phyloP scores from a whole-genome alignment of 2,113 vertebrate genomes.

The Canis aureus region DNA sequence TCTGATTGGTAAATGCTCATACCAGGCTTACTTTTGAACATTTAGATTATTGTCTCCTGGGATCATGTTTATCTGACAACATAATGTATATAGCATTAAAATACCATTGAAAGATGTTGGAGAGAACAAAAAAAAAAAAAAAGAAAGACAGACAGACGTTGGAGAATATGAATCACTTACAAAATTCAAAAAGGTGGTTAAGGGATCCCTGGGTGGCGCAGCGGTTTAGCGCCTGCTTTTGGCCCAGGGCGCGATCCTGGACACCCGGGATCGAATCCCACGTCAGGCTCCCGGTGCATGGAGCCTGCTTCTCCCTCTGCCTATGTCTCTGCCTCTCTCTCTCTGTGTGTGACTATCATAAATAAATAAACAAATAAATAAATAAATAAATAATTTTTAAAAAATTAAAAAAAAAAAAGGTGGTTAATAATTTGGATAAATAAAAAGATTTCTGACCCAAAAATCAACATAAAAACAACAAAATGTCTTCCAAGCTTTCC shows the following conservation, averaged over 20 bases:
- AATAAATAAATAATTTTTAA: too few relatives aligned
- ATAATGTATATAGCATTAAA: background rate
- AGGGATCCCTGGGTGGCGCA: too few relatives aligned
- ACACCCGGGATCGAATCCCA: too few relatives aligned
- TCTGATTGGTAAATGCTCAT: background rate
- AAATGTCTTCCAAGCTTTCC: background rate
- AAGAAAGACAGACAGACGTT: background rate
- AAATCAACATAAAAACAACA: background rate
- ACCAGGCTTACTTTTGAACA: background rate
- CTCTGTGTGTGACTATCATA: too few relatives aligned
- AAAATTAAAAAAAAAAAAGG: background rate
- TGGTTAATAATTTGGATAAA: background rate
- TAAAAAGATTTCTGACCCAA: background rate
- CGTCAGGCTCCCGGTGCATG: too few relatives aligned
- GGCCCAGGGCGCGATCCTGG: too few relatives aligned
- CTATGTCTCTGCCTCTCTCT: too few relatives aligned
- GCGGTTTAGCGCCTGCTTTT: too few relatives aligned
- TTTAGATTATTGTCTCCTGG: background rate
- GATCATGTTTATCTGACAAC: background rate
- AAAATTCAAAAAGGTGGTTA: background rate
- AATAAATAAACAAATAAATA: too few relatives aligned
- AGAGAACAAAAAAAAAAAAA: background rate
- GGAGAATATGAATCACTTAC: background rate
- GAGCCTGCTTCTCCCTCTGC: too few relatives aligned
- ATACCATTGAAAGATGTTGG: background rate